Percentiles rank a stretch among this genome's conserved stretches.
These are phyloP conservation scores for Drosophila biarmipes DNA, from an alignment of 1,140 invertebrate genomes.

Conservation along the genomic window DNA sequence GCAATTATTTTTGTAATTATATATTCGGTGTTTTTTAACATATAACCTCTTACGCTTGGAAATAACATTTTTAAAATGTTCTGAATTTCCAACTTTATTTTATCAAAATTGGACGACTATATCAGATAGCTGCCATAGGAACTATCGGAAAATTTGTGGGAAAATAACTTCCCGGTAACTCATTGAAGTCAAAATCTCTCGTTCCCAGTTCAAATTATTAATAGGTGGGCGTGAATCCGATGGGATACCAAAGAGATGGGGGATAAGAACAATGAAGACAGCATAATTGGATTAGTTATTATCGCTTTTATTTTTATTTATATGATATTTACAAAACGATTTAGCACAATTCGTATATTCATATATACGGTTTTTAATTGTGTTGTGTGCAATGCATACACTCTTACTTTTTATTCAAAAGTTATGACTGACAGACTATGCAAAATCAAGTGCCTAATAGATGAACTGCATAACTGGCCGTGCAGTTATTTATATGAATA, in stretches of 20 bases:
- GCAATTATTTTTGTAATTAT: too few species aligned
- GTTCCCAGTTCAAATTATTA: too few species aligned
- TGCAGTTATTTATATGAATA: conserved; percentile 66
- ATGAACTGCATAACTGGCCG: conserved; percentile 36
- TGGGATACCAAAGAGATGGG: not conserved
- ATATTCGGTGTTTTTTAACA: too few species aligned
- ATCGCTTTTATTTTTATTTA: conserved; percentile 56
- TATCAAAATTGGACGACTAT: too few species aligned
- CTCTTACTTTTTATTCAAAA: conserved; percentile 56
- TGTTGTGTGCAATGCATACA: conserved; percentile 13
- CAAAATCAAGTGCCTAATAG: conserved; percentile 52
- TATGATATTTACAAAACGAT: conserved; percentile 64
- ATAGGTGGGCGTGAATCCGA: not conserved
- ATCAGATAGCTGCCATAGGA: too few species aligned
- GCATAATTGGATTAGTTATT: conserved; percentile 31
- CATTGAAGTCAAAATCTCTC: too few species aligned
- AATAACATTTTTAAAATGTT: too few species aligned
- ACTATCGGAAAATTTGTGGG: too few species aligned
- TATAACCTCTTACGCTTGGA: too few species aligned
- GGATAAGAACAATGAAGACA: not conserved
- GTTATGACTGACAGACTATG: conserved; percentile 60
- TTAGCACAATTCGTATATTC: conserved; percentile 53
- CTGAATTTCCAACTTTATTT: too few species aligned
- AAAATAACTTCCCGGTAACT: too few species aligned
- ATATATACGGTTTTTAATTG: conserved; percentile 28